phyloP scores from a whole-genome alignment of 2,888 invertebrate species.

The Sesia bembeciformis region DNA sequence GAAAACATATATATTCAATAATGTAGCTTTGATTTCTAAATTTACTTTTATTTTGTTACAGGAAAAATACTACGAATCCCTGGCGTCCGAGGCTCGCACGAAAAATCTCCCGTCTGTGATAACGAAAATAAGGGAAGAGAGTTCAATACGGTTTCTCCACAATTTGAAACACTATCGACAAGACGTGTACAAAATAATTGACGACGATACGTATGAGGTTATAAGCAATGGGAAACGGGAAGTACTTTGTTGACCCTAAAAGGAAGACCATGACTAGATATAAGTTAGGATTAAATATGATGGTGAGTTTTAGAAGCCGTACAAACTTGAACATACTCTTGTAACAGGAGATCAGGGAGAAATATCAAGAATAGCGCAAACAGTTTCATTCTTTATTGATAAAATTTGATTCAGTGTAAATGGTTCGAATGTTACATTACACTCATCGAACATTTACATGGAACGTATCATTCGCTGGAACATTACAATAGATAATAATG shows the following conservation, averaged over 20 bases:
- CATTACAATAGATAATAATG: too few species aligned
- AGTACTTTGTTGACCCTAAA: constrained; percentile 53
- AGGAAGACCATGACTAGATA: neutral
- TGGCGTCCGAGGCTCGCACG: constrained; percentile 77
- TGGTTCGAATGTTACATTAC: neutral
- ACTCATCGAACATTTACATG: too few species aligned
- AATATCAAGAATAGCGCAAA: too few species aligned
- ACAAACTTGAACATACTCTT: too few species aligned
- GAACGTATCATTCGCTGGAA: too few species aligned
- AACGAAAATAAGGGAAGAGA: constrained; percentile 79
- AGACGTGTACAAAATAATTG: constrained; percentile 79
- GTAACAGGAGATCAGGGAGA: too few species aligned
- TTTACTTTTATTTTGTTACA: constrained; percentile 28
- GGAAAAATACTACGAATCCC: constrained; percentile 80
- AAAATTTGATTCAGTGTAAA: too few species aligned
- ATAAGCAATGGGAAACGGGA: constrained; percentile 59
- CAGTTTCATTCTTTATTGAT: too few species aligned
- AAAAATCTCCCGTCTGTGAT: constrained; percentile 78
- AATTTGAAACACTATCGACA: constrained; percentile 79
- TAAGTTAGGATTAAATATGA: neutral
- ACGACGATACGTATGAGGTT: constrained; percentile 75
- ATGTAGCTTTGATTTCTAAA: too few species aligned
- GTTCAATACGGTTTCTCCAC: constrained; percentile 75
- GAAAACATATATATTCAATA: too few species aligned
- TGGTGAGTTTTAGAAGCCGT: too few species aligned